phyloP scores from a whole-genome alignment of 2,797 vertebrate species.

The Lepus oiostolus region DNA sequence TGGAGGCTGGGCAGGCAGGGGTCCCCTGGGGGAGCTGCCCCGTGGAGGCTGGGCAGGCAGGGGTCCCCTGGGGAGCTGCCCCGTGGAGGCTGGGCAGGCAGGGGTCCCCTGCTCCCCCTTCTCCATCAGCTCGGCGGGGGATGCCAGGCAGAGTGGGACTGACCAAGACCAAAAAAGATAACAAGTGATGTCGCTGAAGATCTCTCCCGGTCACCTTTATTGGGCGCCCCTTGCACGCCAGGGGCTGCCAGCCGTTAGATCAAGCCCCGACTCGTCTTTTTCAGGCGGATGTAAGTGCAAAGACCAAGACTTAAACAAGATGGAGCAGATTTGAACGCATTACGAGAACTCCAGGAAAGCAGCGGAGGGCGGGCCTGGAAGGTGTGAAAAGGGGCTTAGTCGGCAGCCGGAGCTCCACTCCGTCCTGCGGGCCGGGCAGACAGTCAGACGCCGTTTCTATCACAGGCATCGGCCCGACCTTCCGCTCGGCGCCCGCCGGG shows the following conservation, averaged over 20 bases:
- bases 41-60: no score
- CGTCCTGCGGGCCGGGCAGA: conserved; percentile 11
- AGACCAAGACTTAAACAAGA: neutral
- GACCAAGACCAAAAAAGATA: neutral
- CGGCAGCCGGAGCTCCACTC: conserved; percentile 72
- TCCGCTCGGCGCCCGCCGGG: neutral
- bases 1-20: no score
- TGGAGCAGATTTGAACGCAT: neutral
- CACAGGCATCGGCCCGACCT: conserved; percentile 52
- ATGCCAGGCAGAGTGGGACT: neutral
- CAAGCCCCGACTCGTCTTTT: neutral
- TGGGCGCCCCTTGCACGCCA: neutral
- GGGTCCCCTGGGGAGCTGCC: no score
- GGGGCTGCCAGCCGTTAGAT: neutral
- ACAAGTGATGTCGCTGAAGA: neutral
- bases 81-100: no score
- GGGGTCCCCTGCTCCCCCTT: no score
- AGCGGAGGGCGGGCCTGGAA: neutral
- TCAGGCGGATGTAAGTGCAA: neutral
- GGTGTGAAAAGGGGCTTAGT: conserved; percentile 58
- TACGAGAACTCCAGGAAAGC: neutral
- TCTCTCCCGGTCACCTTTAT: neutral
- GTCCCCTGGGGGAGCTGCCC: no score
- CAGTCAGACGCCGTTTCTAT: conserved; percentile 75
- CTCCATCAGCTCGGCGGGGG: neutral